Evolutionary conservation across 64 coral and sea anemone genomes (phyloP), one percentile per base, ranked within the genome.

Genomic region (Pocillopora damicornis): DNA sequence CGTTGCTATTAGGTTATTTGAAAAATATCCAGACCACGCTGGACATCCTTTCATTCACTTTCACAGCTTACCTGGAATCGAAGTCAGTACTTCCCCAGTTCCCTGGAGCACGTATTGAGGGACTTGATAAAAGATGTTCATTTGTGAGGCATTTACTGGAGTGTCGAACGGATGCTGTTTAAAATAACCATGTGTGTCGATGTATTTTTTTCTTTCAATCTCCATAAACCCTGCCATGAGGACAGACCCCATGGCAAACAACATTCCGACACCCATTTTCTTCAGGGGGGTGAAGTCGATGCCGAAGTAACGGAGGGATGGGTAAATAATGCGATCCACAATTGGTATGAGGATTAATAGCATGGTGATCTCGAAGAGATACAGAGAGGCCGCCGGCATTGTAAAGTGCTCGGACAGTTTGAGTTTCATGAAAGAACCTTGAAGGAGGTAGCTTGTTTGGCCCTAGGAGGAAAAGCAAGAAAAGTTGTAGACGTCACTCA

Each of bases 181-280:
- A 86, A 64, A 60, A 73, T 76, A 61, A 20, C 86, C 66, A 58
- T 87, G 80, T 34, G 84, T 18, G 68, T 63, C 22, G 16, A 86
- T 88, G 75, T 60, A 79, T 23, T 75, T 65, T 15, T 88, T 89
- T 36, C 92, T 77, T 90, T 79, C 65, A 58, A 89, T 86, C 75
- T 94, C 94, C 61, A 97, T 79, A 35, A 74, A 77, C 9, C 94
- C 91, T 45, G 94, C 94, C 17, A 97, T 84, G 13, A 63, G 79
- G 35, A 90, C 88, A 68, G 94, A 97, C 15, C 88, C 82, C 17
- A 89, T 92, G 11, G 94, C 91, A 93, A 97, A 93, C 20, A 97
- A 38, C 94, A 97, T 97, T 37, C 94, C 94, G 42, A 81, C 78
- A n/a, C 94, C 88, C 75, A 97, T 93, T 78, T 91, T 89, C 30